phyloP scores from a whole-genome alignment of 2,113 vertebrate genomes.

The Mesocricetus auratus region DNA sequence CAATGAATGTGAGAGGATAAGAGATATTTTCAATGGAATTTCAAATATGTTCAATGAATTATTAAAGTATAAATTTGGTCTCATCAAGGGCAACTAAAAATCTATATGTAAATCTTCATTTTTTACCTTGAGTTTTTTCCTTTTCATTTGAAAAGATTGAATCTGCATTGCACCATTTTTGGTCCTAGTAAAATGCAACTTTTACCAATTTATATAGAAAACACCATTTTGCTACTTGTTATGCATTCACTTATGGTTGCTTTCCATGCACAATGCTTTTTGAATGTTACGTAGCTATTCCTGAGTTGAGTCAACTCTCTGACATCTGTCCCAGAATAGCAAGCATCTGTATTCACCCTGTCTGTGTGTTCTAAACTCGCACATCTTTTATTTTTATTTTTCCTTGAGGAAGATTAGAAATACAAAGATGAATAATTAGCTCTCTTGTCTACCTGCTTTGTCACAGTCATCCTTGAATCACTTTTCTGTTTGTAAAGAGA shows the following conservation, averaged over 20 bases:
- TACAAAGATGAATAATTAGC: slow-evolving; percentile 61
- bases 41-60: not conserved
- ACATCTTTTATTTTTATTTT: slow-evolving; percentile 57
- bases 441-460: slow-evolving; percentile 39
- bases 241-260: not conserved
- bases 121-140: not conserved
- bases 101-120: not conserved
- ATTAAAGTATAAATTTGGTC: slow-evolving; percentile 24
- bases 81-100: not conserved
- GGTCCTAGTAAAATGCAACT: not conserved
- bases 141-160: slow-evolving; percentile 1
- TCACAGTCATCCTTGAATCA: slow-evolving; percentile 9
- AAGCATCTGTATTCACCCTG: slow-evolving; percentile 37
- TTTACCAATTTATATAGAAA: not conserved
- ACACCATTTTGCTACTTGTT: slow-evolving; percentile 25
- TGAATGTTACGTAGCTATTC: slow-evolving; percentile 70
- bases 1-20: not conserved
- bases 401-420: slow-evolving; percentile 63
- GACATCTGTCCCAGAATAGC: slow-evolving; percentile 59
- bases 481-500: slow-evolving; percentile 48
- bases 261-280: slow-evolving; percentile 48
- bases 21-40: not conserved
- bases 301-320: slow-evolving; percentile 30
- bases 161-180: not conserved
- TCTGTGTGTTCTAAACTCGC: slow-evolving; percentile 56